Base-by-base conservation (phyloP, 2,113 vertebrate species). In the Dicrurus megarhynchus region DNA sequence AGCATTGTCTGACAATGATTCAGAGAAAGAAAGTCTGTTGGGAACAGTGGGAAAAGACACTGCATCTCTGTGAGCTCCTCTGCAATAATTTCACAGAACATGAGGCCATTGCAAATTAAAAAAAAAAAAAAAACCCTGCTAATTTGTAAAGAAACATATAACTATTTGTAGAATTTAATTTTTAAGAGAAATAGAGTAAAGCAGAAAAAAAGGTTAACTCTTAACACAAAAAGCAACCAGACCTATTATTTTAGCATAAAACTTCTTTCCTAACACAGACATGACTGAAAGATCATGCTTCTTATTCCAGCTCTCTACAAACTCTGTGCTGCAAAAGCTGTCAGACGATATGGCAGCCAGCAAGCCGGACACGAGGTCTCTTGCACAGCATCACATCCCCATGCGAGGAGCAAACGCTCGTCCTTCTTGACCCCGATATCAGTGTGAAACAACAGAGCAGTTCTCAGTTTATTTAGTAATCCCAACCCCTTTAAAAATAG, bases 401-500 rank as follows among this genome's bases (percentile, higher is more conserved):
- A 13, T 4, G 10, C 0, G 0, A 90, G 76, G 56, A 88, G 44
- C 20, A 90, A 70, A 71, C 10, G 1, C 39, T 59, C 16, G 5
- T 50, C 44, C 55, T 70, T 49, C 59, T 23, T 11, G 3, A 74
- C 67, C 53, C 39, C 4, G 11, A 11, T 7, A 89, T 16, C 47
- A 26, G 56, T 5, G n/a, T 75, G 82, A 79, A 94, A 79, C 53
- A 81, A 60, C 77, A 79, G 70, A 22, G 10, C 35, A 73, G 63
- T 59, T 87, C 82, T 59, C 89, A 87, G 69, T 55, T 80, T 76
- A n/a, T 82, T 81, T 14, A 23, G 16, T 22, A 84, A 67, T 57
- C 63, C 75, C 82, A 65, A 28, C 71, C 61, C 37, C 56, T 87
- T 87, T 13, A 61, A 77, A 95, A 91, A 79, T 11, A 83, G 56